Conservation (phyloP, 2,113 vertebrate species). For the Jacana jacana region DNA sequence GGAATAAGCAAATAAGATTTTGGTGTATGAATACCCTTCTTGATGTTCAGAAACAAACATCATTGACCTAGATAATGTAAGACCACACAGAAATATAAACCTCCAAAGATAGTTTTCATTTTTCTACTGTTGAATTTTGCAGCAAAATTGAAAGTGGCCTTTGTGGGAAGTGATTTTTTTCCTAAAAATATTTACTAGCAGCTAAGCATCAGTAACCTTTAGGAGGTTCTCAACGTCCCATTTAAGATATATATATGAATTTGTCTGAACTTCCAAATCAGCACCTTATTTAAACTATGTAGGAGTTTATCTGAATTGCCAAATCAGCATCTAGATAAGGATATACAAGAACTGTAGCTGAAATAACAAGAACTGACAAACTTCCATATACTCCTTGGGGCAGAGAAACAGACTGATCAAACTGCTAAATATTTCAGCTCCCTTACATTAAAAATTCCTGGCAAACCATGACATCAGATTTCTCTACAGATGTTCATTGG, state of each 20-base stretch:
- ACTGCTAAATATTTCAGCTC: slow-evolving; percentile 25
- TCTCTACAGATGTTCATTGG: not conserved
- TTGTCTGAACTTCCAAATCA: not conserved
- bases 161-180: not conserved
- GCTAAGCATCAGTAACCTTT: not conserved
- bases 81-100: not conserved
- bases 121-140: not conserved
- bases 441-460: not conserved
- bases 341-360: not conserved
- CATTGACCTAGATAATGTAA: not conserved
- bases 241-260: not conserved
- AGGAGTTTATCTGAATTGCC: not conserved
- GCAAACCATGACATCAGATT: not conserved
- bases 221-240: not conserved
- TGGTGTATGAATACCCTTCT: not conserved
- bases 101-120: not conserved
- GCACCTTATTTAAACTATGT: not conserved
- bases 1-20: not conserved
- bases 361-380: slow-evolving; percentile 12
- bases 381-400: not conserved
- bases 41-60: not conserved
- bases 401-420: not conserved
- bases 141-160: not conserved
- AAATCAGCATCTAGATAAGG: not conserved
- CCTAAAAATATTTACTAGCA: not conserved